Evolutionary conservation across 2,797 vertebrate species (phyloP).

Genomic region (Chrysocyon brachyurus): DNA sequence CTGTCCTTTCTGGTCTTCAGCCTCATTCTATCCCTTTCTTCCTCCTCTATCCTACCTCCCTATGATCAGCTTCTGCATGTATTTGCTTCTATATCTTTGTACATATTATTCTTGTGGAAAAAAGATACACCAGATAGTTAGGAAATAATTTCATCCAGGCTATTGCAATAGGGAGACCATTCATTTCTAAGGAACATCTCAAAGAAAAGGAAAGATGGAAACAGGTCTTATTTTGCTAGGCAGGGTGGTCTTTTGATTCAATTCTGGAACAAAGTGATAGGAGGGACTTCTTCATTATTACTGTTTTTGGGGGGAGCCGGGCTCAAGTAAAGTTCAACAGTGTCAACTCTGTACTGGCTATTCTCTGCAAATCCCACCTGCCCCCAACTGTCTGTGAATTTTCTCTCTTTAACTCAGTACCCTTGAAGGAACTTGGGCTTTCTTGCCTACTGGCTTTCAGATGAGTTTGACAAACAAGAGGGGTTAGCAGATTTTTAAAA

Average conservation of each 20-base stretch:
- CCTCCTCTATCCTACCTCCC: background rate
- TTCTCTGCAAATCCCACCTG: background rate
- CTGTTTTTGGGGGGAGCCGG: background rate
- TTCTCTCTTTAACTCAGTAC: background rate
- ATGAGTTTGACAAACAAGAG: background rate
- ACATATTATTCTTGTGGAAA: background rate
- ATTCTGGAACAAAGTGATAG: background rate
- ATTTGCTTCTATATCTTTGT: background rate
- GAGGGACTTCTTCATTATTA: background rate
- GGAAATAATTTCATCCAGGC: background rate
- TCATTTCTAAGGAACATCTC: background rate
- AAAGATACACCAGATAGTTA: background rate
- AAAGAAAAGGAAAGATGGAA: slow-evolving; percentile 43
- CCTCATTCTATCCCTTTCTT: background rate
- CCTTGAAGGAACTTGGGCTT: background rate
- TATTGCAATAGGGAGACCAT: background rate
- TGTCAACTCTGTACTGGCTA: background rate
- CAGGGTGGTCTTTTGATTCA: background rate
- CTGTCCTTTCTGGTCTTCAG: background rate
- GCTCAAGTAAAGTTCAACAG: background rate
- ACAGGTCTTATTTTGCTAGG: background rate
- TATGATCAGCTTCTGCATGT: background rate
- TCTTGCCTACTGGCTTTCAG: background rate
- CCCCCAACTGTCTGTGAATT: background rate
- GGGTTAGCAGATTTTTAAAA: background rate